A percentile compares a stretch with the other conserved stretches of the same genome.
Evolutionary conservation across 2,797 vertebrate genomes (phyloP).

Genomic region (Xenentodon cancila): DNA sequence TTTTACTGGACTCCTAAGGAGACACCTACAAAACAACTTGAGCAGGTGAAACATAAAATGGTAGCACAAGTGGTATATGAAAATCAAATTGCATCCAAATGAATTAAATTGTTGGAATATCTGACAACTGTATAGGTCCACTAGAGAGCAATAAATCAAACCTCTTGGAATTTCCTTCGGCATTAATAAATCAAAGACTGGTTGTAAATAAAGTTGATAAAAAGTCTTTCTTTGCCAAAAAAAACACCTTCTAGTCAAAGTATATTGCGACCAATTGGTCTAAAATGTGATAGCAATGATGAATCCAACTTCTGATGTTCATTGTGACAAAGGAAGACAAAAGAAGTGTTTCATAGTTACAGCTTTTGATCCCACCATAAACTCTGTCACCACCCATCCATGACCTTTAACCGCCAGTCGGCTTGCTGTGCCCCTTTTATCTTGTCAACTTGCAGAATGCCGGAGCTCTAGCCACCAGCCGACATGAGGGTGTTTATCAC

Average conservation of each 20-base stretch:
- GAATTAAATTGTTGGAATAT: too few relatives aligned
- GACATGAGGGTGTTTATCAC: slow-evolving; percentile 66
- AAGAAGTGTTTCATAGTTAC: neutral
- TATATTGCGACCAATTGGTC: neutral
- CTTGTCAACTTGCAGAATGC: slow-evolving; percentile 45
- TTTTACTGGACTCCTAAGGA: neutral
- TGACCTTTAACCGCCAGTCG: slow-evolving; percentile 38
- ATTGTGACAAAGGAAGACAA: neutral
- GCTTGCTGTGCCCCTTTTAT: slow-evolving; percentile 40
- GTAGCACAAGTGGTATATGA: too few relatives aligned
- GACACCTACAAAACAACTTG: too few relatives aligned
- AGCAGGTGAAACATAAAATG: too few relatives aligned
- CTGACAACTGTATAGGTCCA: too few relatives aligned
- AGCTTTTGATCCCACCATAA: slow-evolving; percentile 33
- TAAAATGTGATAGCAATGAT: neutral
- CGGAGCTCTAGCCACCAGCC: slow-evolving; percentile 38
- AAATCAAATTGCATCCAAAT: too few relatives aligned
- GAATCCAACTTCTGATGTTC: neutral
- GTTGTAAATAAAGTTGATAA: too few relatives aligned
- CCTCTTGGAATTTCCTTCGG: too few relatives aligned
- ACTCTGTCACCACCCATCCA: slow-evolving; percentile 17
- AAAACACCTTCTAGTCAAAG: too few relatives aligned
- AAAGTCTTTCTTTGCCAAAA: too few relatives aligned
- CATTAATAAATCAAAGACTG: too few relatives aligned
- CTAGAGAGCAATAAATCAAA: too few relatives aligned